Base-by-base conservation (phyloP, 2,888 invertebrate genomes). In the Melanostoma mellinum region DNA sequence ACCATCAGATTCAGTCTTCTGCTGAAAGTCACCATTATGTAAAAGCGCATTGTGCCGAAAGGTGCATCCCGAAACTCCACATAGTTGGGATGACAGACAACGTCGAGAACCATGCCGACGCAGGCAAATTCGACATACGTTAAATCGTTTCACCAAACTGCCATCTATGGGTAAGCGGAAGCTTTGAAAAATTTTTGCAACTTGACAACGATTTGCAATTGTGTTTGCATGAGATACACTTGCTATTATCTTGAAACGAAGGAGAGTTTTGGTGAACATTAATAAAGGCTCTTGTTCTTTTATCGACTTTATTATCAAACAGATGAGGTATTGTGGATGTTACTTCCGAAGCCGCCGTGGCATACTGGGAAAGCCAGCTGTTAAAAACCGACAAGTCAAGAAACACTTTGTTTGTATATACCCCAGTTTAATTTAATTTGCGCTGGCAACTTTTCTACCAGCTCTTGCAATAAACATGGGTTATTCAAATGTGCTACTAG, bases 51-150 rank as follows among this genome's bases (percentile, higher is more conserved):
- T 20, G 20, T 20, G 1, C 20, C 20, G 20, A 1, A 20, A 20
- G 20, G 20, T 20, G 1, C 20, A 20, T 20, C 20, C 20, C 20
- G 20, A 20, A 20, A 20, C 20, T 20, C 20, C 20, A 20, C 20
- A 20, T 20, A 20, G 1, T 20, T 36, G 33, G 10, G 53, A 44
- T 32, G 68, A 73, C 32, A 53, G n/a, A 52, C 73, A 77, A 8
- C 68, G 52, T 4, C 56, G 50, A 3, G 32, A 36, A 2, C 55
- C 61, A 46, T 78, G 65, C 33, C 44, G 56, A 35, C 50, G 58
- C 9, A 84, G 60, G 38, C 73, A 82, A 6, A 55, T 58, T 9
- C 71, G 36, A 38, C 84, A 78, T 0, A 74, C 3, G 20, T 20
- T 20, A 20, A 20, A 20, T 20, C 20, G 20, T 20, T 20, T 20